Evolutionary conservation across 2,888 invertebrate genomes (phyloP).

Genomic region (Parnassius mnemosyne): DNA sequence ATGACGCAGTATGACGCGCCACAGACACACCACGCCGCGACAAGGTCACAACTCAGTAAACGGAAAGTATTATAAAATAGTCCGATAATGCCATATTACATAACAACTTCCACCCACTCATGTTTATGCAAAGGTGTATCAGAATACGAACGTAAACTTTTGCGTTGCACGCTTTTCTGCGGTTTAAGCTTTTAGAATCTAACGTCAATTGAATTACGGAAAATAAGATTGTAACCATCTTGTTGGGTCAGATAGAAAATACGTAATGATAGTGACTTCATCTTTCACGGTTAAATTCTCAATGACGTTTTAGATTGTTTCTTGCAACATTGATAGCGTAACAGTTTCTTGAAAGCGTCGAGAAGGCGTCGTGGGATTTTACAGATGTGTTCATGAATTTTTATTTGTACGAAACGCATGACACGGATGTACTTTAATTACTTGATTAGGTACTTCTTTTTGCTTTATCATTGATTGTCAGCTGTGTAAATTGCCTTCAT

Average conservation of each 20-base stretch:
- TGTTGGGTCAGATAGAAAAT: neutral
- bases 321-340: slow-evolving; percentile 20
- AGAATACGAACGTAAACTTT: slow-evolving; percentile 1
- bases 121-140: slow-evolving; percentile 4
- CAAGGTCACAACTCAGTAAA: slow-evolving; percentile 52
- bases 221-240: slow-evolving; percentile 6
- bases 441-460: no score
- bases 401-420: neutral
- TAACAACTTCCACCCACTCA: slow-evolving; percentile 28
- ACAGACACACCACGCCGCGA: slow-evolving; percentile 31
- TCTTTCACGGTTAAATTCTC: slow-evolving; percentile 8
- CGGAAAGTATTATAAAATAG: slow-evolving; percentile 46
- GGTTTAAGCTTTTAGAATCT: slow-evolving; percentile 10
- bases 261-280: slow-evolving; percentile 17
- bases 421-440: neutral
- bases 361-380: slow-evolving; percentile 7
- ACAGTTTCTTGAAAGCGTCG: slow-evolving; percentile 12
- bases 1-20: slow-evolving; percentile 38
- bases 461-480: no score
- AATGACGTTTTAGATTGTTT: slow-evolving; percentile 20
- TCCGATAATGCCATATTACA: slow-evolving; percentile 52
- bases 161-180: slow-evolving; percentile 12
- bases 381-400: slow-evolving; percentile 1
- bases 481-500: no score
- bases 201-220: slow-evolving; percentile 16